Conservation (phyloP, 2,797 vertebrate species). For the Mastacembelus armatus region DNA sequence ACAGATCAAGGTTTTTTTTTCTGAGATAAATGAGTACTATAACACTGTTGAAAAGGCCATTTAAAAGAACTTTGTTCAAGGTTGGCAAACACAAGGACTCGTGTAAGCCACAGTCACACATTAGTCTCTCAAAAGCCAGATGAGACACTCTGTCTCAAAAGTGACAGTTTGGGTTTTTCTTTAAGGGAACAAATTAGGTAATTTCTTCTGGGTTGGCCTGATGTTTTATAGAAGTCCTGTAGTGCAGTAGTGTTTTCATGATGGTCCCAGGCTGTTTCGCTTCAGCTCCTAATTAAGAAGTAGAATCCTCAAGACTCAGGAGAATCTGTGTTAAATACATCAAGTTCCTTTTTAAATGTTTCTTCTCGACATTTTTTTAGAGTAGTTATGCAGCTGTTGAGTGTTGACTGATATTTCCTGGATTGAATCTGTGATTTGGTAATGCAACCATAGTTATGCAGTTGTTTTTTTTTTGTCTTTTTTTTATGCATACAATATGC, state of each 20-base stretch:
- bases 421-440: no score
- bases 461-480: no score
- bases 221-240: background rate
- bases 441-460: no score
- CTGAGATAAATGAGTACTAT: constrained; percentile 44
- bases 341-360: background rate
- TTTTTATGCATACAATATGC: no score
- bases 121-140: background rate
- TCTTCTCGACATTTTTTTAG: background rate
- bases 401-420: no score
- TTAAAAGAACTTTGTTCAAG: constrained; percentile 69
- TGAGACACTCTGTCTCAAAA: constrained; percentile 11
- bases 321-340: constrained; percentile 48
- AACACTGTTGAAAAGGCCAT: constrained; percentile 45
- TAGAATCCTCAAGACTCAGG: constrained; percentile 24
- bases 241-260: background rate
- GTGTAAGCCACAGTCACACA: background rate
- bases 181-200: constrained; percentile 1
- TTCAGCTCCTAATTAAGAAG: constrained; percentile 44
- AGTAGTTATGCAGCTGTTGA: background rate
- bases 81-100: constrained; percentile 51
- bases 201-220: background rate
- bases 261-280: constrained; percentile 13
- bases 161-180: background rate
- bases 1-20: constrained; percentile 54